Percentiles rank a stretch among this genome's conserved stretches.
phyloP scores from a whole-genome alignment of 1,140 invertebrate species.

The Aphelinus atriplicis region DNA sequence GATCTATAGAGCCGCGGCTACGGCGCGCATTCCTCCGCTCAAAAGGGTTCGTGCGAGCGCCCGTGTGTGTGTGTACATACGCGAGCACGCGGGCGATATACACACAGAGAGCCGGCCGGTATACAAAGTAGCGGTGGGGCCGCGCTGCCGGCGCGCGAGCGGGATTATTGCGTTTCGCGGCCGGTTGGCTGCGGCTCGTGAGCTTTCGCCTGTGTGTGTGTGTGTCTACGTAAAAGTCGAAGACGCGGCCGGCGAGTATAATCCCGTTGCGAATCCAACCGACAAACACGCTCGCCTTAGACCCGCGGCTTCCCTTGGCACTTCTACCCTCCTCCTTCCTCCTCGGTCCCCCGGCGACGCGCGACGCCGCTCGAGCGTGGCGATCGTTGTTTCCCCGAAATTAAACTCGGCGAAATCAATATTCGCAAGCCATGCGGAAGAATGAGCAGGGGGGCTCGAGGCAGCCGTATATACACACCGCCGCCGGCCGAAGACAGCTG shows the following conservation, averaged over 20 bases:
- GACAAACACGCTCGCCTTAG: constrained; percentile 15
- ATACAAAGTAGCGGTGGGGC: background rate
- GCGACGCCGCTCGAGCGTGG: background rate
- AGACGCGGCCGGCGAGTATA: constrained; percentile 9
- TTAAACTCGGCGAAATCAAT: constrained; percentile 38
- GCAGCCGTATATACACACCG: too few species aligned
- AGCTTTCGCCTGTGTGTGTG: too few species aligned
- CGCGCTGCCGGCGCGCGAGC: background rate
- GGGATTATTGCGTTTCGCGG: constrained; percentile 31
- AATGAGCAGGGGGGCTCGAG: too few species aligned
- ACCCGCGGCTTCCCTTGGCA: too few species aligned
- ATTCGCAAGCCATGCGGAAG: constrained; percentile 33
- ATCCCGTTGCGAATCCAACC: constrained; percentile 34
- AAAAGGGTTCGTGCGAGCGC: background rate
- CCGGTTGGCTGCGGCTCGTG: background rate
- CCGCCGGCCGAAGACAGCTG: too few species aligned
- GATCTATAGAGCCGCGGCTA: constrained; percentile 3
- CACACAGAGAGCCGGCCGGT: background rate
- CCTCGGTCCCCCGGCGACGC: background rate
- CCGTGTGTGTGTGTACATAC: background rate
- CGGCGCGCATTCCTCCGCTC: background rate
- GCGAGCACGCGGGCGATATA: background rate
- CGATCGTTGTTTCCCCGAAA: constrained; percentile 34
- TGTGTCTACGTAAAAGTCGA: constrained; percentile 15
- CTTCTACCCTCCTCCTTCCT: background rate